Base-by-base conservation (phyloP, 2,888 invertebrate genomes). In the Norana najaformis region DNA sequence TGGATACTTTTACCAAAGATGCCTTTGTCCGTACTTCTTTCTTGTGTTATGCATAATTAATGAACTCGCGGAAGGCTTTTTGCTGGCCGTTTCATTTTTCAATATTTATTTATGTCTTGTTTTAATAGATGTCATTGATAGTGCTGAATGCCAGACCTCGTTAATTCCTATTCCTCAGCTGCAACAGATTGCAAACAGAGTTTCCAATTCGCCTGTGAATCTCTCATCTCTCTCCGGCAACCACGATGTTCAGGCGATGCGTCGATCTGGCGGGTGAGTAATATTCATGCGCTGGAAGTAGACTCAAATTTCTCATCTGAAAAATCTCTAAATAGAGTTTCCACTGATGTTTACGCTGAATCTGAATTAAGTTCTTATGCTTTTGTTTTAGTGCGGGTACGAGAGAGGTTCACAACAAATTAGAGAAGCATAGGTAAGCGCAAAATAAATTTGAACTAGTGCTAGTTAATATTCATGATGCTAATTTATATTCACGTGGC, bases 341-440 rank as follows among this genome's bases (percentile, higher is more conserved):
- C 69, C 69, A 69, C n/a, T 69, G 69, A 1, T 11, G 30, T 69
- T n/a, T n/a, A 69, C n/a, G 11, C 30, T 69, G 69, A 69, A 69
- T 69, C 69, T 69, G n/a, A 47, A 69, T n/a, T 4, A 69, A 69
- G 16, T 69, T 8, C n/a, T n/a, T 69, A n/a, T 69, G 8, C n/a
- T 69, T 30, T 69, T n/a, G 30, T 69, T 69, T 69, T 69, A 69
- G 69, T n/a, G 69, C 69, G 69, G 69, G 69, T 69, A 69, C 69
- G n/a, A 69, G 69, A 69, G 69, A 69, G 69, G 69, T 69, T n/a
- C 69, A 69, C n/a, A 69, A 69, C 69, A 69, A 69, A n/a, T n/a
- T 69, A 69, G 69, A 69, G 69, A 69, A 69, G 69, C 69, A 69
- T n/a, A 30, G 69, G 69, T 69, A n/a, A 69, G 69, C 69, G 8